Percentiles rank a stretch among this genome's conserved stretches.
Conservation (phyloP, 92 coral and sea anemone species). For the Micromussa lordhowensis region DNA sequence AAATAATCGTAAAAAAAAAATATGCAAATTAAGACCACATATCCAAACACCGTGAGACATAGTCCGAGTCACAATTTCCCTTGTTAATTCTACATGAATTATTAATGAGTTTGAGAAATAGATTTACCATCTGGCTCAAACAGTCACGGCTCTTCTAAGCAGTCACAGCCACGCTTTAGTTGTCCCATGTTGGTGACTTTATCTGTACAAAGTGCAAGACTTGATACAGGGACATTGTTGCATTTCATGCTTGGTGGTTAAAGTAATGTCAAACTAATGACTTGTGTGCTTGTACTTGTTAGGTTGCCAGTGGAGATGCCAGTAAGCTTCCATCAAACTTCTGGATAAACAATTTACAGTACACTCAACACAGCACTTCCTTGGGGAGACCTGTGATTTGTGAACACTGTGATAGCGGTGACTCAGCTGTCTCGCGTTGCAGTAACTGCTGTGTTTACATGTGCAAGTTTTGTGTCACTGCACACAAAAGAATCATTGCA, state of each 20-base stretch:
- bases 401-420: slow-evolving; percentile 75
- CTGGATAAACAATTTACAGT: slow-evolving; percentile 70
- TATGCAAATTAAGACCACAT: no score
- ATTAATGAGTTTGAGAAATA: no score
- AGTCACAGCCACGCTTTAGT: no score
- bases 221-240: neutral
- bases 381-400: slow-evolving; percentile 31
- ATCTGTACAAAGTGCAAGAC: no score
- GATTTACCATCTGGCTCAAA: no score
- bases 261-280: neutral
- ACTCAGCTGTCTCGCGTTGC: slow-evolving; percentile 72
- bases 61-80: no score
- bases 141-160: no score
- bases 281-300: neutral
- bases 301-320: slow-evolving; percentile 63
- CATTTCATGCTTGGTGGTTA: neutral
- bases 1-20: no score
- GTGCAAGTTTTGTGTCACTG: slow-evolving; percentile 77
- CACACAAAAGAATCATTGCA: slow-evolving; percentile 59
- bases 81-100: no score
- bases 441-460: slow-evolving; percentile 63
- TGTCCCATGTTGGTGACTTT: no score
- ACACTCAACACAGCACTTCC: neutral
- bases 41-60: no score
- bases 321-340: slow-evolving; percentile 62